These are phyloP conservation scores for Xylophagus ater DNA, from an alignment of 2,888 invertebrate genomes.

Conservation along the genomic window DNA sequence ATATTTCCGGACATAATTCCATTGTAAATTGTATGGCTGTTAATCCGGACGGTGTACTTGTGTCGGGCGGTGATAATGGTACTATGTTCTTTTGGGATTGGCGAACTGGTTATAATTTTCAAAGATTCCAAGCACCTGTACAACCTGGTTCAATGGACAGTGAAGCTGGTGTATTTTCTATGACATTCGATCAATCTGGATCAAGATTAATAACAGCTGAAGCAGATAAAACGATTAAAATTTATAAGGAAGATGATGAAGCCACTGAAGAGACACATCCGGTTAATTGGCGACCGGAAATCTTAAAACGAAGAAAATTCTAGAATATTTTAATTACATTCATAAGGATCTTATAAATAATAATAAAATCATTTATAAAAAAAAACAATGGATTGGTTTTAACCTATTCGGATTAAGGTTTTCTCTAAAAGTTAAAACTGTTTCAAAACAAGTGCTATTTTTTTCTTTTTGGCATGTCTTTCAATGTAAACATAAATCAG, in stretches of 20 bases:
- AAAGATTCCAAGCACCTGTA: conserved; percentile 80
- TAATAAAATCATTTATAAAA: too few relatives aligned
- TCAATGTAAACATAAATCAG: too few relatives aligned
- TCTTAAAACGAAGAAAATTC: conserved; percentile 83
- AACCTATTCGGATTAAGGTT: too few relatives aligned
- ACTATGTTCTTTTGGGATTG: conserved; percentile 98
- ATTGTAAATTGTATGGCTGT: conserved; percentile 94
- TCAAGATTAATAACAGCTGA: conserved; percentile 91
- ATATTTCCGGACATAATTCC: conserved; percentile 91
- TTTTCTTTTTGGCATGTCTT: too few relatives aligned
- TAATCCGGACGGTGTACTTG: conserved; percentile 89
- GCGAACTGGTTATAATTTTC: conserved; percentile 98
- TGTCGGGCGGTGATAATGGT: conserved; percentile 97
- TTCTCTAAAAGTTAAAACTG: too few relatives aligned
- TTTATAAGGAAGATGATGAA: conserved; percentile 93
- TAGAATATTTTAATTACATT: too few relatives aligned
- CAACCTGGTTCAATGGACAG: conserved; percentile 99
- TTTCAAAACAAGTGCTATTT: too few relatives aligned
- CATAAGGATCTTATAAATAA: too few relatives aligned
- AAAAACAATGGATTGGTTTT: too few relatives aligned
- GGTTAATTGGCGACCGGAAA: conserved; percentile 94
- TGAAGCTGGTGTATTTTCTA: conserved; percentile 94
- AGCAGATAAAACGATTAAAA: conserved; percentile 98
- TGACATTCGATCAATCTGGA: conserved; percentile 92
- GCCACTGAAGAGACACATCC: conserved; percentile 96